Evolutionary conservation across 2,797 vertebrate species (phyloP).

Genomic region (Notolepis coatsorum): DNA sequence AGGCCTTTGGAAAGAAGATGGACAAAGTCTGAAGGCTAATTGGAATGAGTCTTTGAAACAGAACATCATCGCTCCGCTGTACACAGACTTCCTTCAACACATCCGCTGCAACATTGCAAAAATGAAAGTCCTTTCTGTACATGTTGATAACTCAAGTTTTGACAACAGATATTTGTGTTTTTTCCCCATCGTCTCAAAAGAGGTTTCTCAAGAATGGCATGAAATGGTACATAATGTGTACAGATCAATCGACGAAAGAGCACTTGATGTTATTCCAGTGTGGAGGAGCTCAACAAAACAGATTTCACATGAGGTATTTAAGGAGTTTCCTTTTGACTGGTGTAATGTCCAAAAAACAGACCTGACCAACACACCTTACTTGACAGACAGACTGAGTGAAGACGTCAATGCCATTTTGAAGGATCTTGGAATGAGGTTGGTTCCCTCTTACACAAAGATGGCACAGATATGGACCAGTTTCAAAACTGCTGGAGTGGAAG

Average conservation of each 20-base stretch:
- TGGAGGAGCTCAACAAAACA: slow-evolving; percentile 34
- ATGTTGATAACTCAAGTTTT: background rate
- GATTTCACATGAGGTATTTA: accelerated
- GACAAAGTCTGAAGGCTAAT: slow-evolving; percentile 61
- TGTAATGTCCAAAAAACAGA: slow-evolving; percentile 56
- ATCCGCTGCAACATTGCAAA: slow-evolving; percentile 45
- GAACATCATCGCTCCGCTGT: slow-evolving; percentile 78
- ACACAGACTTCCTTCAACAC: slow-evolving; percentile 79
- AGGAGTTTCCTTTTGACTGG: slow-evolving; percentile 64
- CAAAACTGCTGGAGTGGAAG: slow-evolving; percentile 54
- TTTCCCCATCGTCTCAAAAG: slow-evolving; percentile 70
- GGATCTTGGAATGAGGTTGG: slow-evolving; percentile 73
- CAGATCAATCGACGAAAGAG: slow-evolving; percentile 58
- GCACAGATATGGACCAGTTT: slow-evolving; percentile 47
- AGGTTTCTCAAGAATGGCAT: slow-evolving; percentile 73
- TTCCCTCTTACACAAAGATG: slow-evolving; percentile 42
- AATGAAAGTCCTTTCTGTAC: background rate
- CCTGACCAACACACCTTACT: slow-evolving; percentile 50
- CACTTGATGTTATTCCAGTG: slow-evolving; percentile 78
- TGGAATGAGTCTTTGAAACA: slow-evolving; percentile 84
- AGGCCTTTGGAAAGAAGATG: slow-evolving; percentile 78
- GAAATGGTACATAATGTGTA: slow-evolving; percentile 79
- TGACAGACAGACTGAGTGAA: background rate
- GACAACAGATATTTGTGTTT: slow-evolving; percentile 58
- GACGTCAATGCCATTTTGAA: slow-evolving; percentile 55